Base-by-base conservation (phyloP, 2,888 invertebrate species). In the Dilophus febrilis region DNA sequence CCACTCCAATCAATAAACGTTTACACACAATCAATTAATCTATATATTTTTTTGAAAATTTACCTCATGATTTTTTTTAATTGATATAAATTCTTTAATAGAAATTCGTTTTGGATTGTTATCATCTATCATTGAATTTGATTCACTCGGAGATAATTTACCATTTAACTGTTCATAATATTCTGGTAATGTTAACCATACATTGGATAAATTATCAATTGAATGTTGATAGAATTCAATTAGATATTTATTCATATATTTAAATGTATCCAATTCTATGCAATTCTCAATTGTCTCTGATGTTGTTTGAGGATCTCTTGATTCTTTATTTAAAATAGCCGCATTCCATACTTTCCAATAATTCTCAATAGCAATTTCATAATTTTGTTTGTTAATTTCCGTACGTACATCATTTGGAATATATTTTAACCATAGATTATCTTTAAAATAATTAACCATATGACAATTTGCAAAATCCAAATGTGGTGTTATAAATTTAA, bases 61-160 rank as follows among this genome's bases (percentile, higher is more conserved):
- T 40, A 77, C 77, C 68, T 88, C 88, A 55, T 88, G 82, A 33
- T 74, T 72, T 53, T 88, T 88, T 57, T 88, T 88, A 37, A 67
- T 65, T 3, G 70, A 76, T 81, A 86, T 84, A 50, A 83, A 80
- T 47, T 74, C 71, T n/a, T 71, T 68, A 8, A 79, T 61, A 44
- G 58, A 56, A 43, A 53, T 46, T 44, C 55, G 44, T 6, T 45
- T 48, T 8, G 48, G 31, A 10, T 40, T 31, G 6, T 16, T 28
- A 19, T 34, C 37, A 14, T 43, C 38, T 19, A 39, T 16, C 41
- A 12, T 54, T 45, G 7, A 65, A 58, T 39, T 65, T 60, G 0
- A 60, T n/a, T n/a, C n/a, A n/a, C n/a, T 50, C 4, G 51, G 49
- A 0, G 63, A 50, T 45, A 26, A 22, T 35, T 18, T 35, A 17